Evolutionary conservation across 2,797 vertebrate species (phyloP).

Genomic region (Arrhamphus sclerolepis): DNA sequence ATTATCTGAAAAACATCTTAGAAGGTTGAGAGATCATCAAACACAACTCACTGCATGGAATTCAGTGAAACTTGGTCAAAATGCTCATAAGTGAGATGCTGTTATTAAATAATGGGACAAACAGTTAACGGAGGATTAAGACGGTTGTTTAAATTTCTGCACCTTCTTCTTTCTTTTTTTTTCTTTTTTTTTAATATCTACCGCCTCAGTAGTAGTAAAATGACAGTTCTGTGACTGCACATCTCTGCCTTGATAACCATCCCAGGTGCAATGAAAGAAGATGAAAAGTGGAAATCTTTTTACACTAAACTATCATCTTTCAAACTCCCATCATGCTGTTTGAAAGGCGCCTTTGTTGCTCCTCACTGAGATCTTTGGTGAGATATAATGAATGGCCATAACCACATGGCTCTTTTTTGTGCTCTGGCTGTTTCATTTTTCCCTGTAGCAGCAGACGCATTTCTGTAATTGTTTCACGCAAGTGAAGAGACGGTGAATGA

Average conservation of each 20-base stretch:
- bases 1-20: too few relatives aligned
- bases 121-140: not conserved
- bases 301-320: slow-evolving; percentile 4
- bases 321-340: slow-evolving; percentile 9
- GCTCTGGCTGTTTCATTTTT: slow-evolving; percentile 12
- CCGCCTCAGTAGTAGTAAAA: not conserved
- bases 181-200: too few relatives aligned
- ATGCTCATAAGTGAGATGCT: not conserved
- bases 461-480: not conserved
- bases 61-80: not conserved
- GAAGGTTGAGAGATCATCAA: too few relatives aligned
- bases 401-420: slow-evolving; percentile 11
- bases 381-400: slow-evolving; percentile 30
- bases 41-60: too few relatives aligned
- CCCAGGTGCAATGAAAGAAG: slow-evolving; percentile 2
- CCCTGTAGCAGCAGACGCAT: not conserved
- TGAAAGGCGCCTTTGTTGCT: slow-evolving; percentile 43
- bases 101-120: not conserved
- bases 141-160: not conserved
- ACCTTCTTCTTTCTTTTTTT: not conserved
- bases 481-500: not conserved
- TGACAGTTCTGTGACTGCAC: not conserved
- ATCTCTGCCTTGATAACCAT: not conserved
- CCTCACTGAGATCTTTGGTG: not conserved
- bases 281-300: slow-evolving; percentile 17